A percentile compares a stretch with the other conserved stretches of the same genome.
Evolutionary conservation across 37 sponge, comb jelly and placozoan genomes (phyloP).

Genomic region (Axinella damicornis): DNA sequence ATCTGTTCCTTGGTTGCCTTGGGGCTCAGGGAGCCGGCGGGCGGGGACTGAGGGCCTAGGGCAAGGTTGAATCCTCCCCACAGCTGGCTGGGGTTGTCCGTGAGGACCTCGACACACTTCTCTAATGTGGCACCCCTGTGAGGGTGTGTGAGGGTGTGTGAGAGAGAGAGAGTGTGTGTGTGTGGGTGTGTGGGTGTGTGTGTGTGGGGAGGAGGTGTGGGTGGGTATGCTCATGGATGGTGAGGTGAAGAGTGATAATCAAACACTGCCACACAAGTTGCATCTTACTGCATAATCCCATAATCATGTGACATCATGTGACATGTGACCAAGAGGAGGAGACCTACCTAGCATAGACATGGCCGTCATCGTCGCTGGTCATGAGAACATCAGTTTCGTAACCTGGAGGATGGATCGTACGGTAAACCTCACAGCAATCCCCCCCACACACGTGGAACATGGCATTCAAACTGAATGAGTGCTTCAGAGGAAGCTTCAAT

Average conservation of each 20-base stretch:
- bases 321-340: no score
- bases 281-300: no score
- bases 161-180: neutral
- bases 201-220: slow-evolving; percentile 25
- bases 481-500: no score
- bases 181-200: neutral
- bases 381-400: slow-evolving; percentile 45
- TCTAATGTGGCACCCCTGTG: slow-evolving; percentile 82
- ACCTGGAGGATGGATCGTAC: neutral
- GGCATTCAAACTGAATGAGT: no score
- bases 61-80: slow-evolving; percentile 71
- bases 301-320: neutral
- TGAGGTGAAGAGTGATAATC: neutral
- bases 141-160: neutral
- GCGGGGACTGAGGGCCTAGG: slow-evolving; percentile 33
- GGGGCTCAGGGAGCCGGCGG: slow-evolving; percentile 6
- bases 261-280: no score
- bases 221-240: neutral
- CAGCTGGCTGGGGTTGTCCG: slow-evolving; percentile 32
- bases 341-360: slow-evolving; percentile 53
- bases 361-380: slow-evolving; percentile 33
- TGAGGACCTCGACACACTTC: slow-evolving; percentile 71
- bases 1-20: slow-evolving; percentile 79
- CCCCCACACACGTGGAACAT: no score
- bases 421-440: no score